Evolutionary conservation across 2,797 vertebrate species (phyloP).

Genomic region (Siniperca scherzeri): DNA sequence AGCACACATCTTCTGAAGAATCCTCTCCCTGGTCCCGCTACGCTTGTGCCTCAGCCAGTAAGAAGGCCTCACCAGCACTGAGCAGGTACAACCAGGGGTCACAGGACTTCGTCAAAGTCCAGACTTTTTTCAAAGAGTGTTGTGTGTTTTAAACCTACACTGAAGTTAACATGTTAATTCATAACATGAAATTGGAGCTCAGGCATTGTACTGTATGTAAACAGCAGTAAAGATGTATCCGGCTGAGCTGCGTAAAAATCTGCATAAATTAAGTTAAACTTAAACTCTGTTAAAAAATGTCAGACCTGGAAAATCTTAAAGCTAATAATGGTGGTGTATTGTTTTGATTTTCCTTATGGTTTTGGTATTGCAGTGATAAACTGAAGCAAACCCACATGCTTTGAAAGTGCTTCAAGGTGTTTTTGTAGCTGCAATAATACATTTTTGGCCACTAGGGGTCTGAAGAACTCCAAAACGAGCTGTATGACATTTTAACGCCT

Average conservation of each 20-base stretch:
- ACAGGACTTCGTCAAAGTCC: slow-evolving; percentile 52
- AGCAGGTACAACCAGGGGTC: slow-evolving; percentile 69
- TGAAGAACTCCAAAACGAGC: background rate
- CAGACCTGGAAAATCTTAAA: slow-evolving; percentile 32
- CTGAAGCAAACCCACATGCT: slow-evolving; percentile 33
- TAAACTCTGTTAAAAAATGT: slow-evolving; percentile 41
- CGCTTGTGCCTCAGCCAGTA: slow-evolving; percentile 69
- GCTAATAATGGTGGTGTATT: background rate
- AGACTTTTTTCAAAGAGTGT: slow-evolving; percentile 10
- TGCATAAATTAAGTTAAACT: slow-evolving; percentile 44
- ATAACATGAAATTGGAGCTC: slow-evolving; percentile 3
- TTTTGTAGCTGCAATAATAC: slow-evolving; percentile 55
- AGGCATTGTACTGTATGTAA: slow-evolving; percentile 10
- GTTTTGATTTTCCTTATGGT: background rate
- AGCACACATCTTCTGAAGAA: slow-evolving; percentile 52
- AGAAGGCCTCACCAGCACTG: slow-evolving; percentile 75
- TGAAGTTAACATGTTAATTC: slow-evolving; percentile 6
- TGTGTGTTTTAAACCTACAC: slow-evolving; percentile 10
- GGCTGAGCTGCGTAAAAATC: slow-evolving; percentile 34
- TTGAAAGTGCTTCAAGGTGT: slow-evolving; percentile 53
- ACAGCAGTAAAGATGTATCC: slow-evolving; percentile 19
- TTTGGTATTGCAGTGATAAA: slow-evolving; percentile 4
- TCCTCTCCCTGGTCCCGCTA: slow-evolving; percentile 64
- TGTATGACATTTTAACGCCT: background rate
- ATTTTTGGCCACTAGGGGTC: slow-evolving; percentile 26